A percentile compares a stretch with the other conserved stretches of the same genome.
These are phyloP conservation scores for Dendrocincla tyrannina DNA, from an alignment of 2,797 vertebrate species.

Conservation along the genomic window DNA sequence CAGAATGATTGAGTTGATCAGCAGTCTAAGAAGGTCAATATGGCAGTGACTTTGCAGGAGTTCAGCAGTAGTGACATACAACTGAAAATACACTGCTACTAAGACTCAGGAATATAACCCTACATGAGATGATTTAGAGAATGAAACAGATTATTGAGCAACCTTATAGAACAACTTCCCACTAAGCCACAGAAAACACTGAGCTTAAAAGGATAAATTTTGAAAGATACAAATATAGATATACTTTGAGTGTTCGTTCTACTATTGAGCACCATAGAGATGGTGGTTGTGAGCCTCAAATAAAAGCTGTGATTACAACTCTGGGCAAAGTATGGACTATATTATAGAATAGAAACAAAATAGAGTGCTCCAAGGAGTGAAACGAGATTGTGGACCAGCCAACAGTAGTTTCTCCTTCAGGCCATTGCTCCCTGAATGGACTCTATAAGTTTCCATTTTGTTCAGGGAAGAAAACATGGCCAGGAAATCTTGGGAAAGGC, in stretches of 20 bases:
- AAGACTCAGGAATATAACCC: neutral
- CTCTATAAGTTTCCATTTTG: neutral
- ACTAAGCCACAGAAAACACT: neutral
- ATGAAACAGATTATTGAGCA: neutral
- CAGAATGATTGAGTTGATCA: neutral
- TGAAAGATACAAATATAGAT: neutral
- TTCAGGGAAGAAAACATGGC: neutral
- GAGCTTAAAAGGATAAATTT: neutral
- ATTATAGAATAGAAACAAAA: neutral
- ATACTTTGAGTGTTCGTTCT: neutral
- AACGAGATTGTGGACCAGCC: neutral
- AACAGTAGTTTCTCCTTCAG: neutral
- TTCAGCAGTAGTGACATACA: neutral
- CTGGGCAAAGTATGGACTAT: accelerated
- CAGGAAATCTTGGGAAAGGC: neutral
- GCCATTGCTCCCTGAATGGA: neutral
- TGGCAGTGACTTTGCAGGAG: neutral
- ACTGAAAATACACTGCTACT: neutral
- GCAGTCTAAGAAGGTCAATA: neutral
- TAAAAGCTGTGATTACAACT: neutral
- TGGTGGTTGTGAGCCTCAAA: neutral
- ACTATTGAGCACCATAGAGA: neutral
- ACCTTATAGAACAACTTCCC: neutral
- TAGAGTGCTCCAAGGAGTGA: neutral
- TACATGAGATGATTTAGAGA: neutral